These are phyloP conservation scores for Tympanuchus pallidicinctus DNA, from an alignment of 2,113 vertebrate species.

Conservation along the genomic window DNA sequence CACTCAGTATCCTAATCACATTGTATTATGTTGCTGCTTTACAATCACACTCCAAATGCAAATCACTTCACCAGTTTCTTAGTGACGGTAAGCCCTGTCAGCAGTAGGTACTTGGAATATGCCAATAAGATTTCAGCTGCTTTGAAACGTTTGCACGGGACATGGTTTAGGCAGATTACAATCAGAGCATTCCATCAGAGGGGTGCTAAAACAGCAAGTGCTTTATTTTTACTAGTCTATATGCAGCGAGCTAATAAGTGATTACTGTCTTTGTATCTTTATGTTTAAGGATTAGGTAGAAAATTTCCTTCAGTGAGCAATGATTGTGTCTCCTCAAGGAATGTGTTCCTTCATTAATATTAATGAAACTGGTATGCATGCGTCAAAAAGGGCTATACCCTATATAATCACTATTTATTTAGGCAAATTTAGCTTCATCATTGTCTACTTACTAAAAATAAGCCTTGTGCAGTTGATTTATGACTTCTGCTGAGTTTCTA, in stretches of 20 bases:
- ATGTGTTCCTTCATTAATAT: conserved; percentile 49
- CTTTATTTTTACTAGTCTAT: conserved; percentile 34
- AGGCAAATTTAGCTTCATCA: conserved; percentile 46
- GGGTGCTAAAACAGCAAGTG: conserved; percentile 2
- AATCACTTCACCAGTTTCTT: conserved; percentile 40
- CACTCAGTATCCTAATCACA: conserved; percentile 54
- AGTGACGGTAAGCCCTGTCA: conserved; percentile 43
- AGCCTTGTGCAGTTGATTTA: conserved; percentile 33
- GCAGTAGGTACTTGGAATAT: conserved; percentile 49
- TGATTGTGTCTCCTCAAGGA: conserved; percentile 39
- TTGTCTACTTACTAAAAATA: conserved; percentile 66
- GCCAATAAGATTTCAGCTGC: conserved; percentile 30
- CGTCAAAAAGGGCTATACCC: neutral
- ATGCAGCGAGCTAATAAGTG: conserved; percentile 48
- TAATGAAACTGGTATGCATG: conserved; percentile 3
- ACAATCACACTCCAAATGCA: conserved; percentile 66
- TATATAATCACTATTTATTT: conserved; percentile 59
- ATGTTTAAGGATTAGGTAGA: conserved; percentile 29
- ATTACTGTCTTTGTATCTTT: conserved; percentile 51
- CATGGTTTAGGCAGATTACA: conserved; percentile 40
- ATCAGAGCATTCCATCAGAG: conserved; percentile 54
- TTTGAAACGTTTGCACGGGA: conserved; percentile 20
- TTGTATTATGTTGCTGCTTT: conserved; percentile 61
- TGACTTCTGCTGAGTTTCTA: neutral
- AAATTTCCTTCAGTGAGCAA: neutral